These are phyloP conservation scores for Theretra japonica DNA, from an alignment of 2,888 invertebrate species.

Conservation along the genomic window DNA sequence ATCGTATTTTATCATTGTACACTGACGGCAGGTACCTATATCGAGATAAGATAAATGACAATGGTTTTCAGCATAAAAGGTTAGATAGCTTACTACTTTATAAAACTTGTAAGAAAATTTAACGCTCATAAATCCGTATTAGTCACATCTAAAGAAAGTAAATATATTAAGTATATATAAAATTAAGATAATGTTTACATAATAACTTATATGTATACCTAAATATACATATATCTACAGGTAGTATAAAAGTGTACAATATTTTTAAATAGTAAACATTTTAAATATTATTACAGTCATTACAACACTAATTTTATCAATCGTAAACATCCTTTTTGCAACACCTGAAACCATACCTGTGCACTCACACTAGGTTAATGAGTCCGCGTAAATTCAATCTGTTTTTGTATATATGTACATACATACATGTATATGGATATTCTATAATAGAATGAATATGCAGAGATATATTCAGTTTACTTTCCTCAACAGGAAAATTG, in stretches of 20 bases:
- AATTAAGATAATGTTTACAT: not conserved
- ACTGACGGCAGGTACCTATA: constrained; percentile 68
- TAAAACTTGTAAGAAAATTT: not conserved
- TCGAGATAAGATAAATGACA: constrained; percentile 75
- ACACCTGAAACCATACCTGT: constrained; percentile 31
- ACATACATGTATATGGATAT: not conserved
- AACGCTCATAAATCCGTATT: not conserved
- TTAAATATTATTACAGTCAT: not conserved
- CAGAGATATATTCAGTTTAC: not conserved
- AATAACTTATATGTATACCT: too few relatives aligned
- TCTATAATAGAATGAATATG: not conserved
- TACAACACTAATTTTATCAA: not conserved
- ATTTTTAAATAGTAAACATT: not conserved
- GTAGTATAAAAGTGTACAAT: not conserved
- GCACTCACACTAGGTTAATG: constrained; percentile 22
- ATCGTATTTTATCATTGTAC: constrained; percentile 65
- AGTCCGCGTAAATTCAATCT: not conserved
- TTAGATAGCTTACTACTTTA: constrained; percentile 7
- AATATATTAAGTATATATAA: not conserved
- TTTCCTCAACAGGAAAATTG: constrained; percentile 7
- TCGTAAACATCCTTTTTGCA: not conserved
- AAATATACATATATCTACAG: not conserved
- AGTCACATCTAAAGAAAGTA: too few relatives aligned
- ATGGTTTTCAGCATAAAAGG: constrained; percentile 49
- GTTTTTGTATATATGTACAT: not conserved